Evolutionary conservation across 2,113 vertebrate species (phyloP).

Genomic region (Larimichthys crocea): DNA sequence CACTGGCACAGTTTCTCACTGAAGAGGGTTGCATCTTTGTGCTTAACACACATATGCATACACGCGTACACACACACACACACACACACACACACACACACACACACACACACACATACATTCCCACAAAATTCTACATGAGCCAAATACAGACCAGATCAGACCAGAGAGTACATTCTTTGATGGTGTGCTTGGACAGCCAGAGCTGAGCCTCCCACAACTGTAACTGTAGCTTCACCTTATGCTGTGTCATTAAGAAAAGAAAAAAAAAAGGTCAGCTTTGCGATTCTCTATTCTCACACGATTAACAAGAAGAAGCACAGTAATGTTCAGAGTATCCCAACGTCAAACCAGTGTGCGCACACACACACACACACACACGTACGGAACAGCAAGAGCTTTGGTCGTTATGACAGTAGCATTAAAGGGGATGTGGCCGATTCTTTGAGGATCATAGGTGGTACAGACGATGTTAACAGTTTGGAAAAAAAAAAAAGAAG

Average conservation of each 20-base stretch:
- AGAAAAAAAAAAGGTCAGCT: neutral
- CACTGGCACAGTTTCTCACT: slow-evolving; percentile 79
- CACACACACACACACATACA: slow-evolving; percentile 30
- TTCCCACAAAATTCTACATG: slow-evolving; percentile 55
- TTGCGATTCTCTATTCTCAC: slow-evolving; percentile 29
- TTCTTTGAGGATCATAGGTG: slow-evolving; percentile 27
- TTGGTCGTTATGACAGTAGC: slow-evolving; percentile 71
- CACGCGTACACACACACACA: slow-evolving; percentile 33
- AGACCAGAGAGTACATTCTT: slow-evolving; percentile 78
- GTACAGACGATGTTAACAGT: slow-evolving; percentile 19
- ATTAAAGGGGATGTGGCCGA: slow-evolving; percentile 61
- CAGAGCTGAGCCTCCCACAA: slow-evolving; percentile 32
- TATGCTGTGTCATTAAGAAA: neutral
- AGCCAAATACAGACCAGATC: slow-evolving; percentile 55
- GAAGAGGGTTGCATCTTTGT: slow-evolving; percentile 65
- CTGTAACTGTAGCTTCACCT: neutral
- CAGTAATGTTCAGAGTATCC: slow-evolving; percentile 42
- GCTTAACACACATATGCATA: slow-evolving; percentile 52
- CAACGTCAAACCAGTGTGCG: slow-evolving; percentile 7
- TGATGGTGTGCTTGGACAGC: slow-evolving; percentile 37
- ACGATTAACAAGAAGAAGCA: slow-evolving; percentile 42
- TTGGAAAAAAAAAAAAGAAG: slow-evolving; percentile 11
- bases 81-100: slow-evolving; percentile 34
- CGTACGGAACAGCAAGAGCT: slow-evolving; percentile 62
- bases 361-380: slow-evolving; percentile 13